phyloP scores from a whole-genome alignment of 2,888 invertebrate species.

The Scaptomyza parva region DNA sequence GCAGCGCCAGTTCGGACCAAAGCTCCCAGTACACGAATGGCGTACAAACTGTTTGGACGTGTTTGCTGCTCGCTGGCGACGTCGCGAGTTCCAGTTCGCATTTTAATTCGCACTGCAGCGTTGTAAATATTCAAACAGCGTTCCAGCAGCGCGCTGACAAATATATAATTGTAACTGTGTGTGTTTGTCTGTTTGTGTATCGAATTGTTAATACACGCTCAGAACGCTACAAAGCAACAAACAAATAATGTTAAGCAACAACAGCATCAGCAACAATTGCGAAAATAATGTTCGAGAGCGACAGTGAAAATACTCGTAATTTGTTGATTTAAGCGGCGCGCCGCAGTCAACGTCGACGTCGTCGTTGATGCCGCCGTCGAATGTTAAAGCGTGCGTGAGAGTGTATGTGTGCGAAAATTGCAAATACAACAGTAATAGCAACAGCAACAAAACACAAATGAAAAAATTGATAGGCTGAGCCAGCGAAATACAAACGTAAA shows the following conservation, averaged over 20 bases:
- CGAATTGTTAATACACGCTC: constrained; percentile 32
- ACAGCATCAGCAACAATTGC: constrained; percentile 34
- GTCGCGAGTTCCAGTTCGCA: constrained; percentile 58
- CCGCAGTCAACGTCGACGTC: constrained; percentile 43
- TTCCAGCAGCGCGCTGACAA: constrained; percentile 32
- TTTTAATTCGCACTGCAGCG: constrained; percentile 52
- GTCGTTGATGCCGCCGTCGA: constrained; percentile 42
- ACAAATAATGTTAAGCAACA: constrained; percentile 38
- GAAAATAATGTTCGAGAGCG: constrained; percentile 41
- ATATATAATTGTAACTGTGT: constrained; percentile 29
- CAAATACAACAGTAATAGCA: constrained; percentile 36
- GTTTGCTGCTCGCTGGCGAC: constrained; percentile 65
- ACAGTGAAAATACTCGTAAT: constrained; percentile 56
- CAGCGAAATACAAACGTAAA: constrained; percentile 68
- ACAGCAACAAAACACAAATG: constrained; percentile 2
- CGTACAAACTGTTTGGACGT: constrained; percentile 77
- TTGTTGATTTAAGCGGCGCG: constrained; percentile 63
- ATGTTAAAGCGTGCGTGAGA: constrained; percentile 36
- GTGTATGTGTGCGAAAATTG: constrained; percentile 45
- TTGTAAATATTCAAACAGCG: constrained; percentile 58
- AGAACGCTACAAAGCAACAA: constrained; percentile 41
- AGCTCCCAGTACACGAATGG: constrained; percentile 75
- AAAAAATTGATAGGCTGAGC: constrained; percentile 59
- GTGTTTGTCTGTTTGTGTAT: constrained; percentile 20
- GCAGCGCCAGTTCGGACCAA: constrained; percentile 52